Base-by-base conservation (phyloP, 1,140 invertebrate species). In the Neoseiulus cucumeris region DNA sequence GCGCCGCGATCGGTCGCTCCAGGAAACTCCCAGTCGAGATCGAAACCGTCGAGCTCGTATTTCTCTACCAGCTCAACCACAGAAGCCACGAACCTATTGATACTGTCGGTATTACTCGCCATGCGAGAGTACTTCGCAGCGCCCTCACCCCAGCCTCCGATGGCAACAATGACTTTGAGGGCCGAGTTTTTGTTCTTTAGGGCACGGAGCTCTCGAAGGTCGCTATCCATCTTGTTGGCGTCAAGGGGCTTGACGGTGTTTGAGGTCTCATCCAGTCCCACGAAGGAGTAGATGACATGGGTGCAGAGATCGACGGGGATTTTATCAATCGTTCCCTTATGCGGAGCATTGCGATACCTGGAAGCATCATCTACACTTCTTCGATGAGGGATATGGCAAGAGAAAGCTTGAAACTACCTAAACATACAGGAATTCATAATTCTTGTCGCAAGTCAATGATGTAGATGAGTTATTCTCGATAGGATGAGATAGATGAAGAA, bases 71-170 rank as follows among this genome's bases (percentile, higher is more conserved):
- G 80, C 2, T 73, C 79, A 47, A 89, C 82, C 42, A 87, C 80
- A 71, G 85, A 87, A 64, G 74, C 77, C 51, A 90, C 84, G 72
- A 92, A 90, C 0, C 80, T 77, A 65, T 82, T 79, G 44, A 88
- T 78, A 29, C 81, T 79, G 18, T 79, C 75, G 64, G 86, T 83
- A 28, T 73, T 79, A 68, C 79, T 80, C 0, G 80, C 82, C 64
- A 85, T 72, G 51, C 73, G 72, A 45, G 84, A 85, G 73, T 82
- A 87, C 67, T 80, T 84, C 4, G 73, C 74, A 0, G 83, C 84
- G n/a, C 84, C 84, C 74, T 86, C 83, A 70, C 82, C 84, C 85
- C 85, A 88, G 17, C 86, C 86, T 0, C 89, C 89, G 42, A 92
- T 85, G 7, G 87, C 87, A 1, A 91, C 70, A 1, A 83, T 80